Conservation (phyloP, 2,888 invertebrate genomes). For the Boloria euphrosyne region DNA sequence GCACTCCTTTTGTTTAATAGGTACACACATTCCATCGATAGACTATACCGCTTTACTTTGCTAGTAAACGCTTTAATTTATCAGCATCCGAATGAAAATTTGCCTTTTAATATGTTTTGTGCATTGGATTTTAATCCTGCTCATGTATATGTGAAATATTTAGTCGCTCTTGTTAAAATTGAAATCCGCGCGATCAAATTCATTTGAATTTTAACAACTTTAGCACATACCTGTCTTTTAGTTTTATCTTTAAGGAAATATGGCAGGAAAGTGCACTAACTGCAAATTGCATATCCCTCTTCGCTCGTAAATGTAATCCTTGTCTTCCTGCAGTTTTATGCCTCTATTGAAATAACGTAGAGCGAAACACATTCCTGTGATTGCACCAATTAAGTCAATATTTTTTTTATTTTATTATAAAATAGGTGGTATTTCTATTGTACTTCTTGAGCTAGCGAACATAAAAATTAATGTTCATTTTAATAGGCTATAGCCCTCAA, state of each 20-base stretch:
- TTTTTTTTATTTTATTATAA: constrained; percentile 5
- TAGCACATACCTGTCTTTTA: constrained; percentile 57
- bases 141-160: constrained; percentile 25
- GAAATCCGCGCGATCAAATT: constrained; percentile 36
- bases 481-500: constrained; percentile 17
- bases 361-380: constrained; percentile 37
- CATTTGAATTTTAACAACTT: constrained; percentile 44
- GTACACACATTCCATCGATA: constrained; percentile 38
- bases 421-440: constrained; percentile 4
- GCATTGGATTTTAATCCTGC: constrained; percentile 1
- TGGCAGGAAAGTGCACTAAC: constrained; percentile 67
- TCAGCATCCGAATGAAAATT: constrained; percentile 26
- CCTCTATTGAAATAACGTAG: constrained; percentile 54
- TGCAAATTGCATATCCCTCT: constrained; percentile 66
- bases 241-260: constrained; percentile 58
- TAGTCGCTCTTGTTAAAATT: constrained; percentile 34
- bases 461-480: constrained; percentile 18
- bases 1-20: constrained; percentile 40
- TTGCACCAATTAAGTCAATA: constrained; percentile 30
- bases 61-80: constrained; percentile 34
- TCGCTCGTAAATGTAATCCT: constrained; percentile 63
- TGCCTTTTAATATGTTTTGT: constrained; percentile 22
- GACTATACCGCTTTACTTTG: constrained; percentile 32
- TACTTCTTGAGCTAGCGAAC: neutral
- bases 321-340: constrained; percentile 65